These are phyloP conservation scores for Rhogogaster chlorosoma DNA, from an alignment of 2,888 invertebrate genomes.

Conservation along the genomic window DNA sequence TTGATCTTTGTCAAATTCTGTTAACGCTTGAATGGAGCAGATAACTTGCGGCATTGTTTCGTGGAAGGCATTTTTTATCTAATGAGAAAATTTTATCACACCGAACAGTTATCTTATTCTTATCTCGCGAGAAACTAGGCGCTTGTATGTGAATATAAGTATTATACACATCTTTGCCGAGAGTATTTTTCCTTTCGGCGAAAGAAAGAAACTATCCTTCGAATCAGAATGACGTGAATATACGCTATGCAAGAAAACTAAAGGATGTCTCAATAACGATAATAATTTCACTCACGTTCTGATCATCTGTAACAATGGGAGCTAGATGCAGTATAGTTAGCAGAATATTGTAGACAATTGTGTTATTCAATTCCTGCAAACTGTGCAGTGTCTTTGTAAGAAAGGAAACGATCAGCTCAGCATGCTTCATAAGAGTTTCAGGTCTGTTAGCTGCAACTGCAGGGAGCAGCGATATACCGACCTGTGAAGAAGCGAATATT, in stretches of 20 bases:
- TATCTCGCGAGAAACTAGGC: background rate
- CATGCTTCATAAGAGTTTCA: background rate
- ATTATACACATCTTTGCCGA: background rate
- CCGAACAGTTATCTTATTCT: background rate
- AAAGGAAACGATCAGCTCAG: background rate
- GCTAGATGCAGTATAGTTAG: conserved; percentile 5
- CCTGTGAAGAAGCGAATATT: background rate
- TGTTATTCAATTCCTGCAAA: conserved; percentile 2
- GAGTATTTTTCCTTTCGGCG: background rate
- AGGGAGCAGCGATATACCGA: conserved; percentile 1
- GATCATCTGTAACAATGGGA: background rate
- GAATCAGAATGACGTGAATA: background rate
- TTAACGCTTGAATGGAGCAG: conserved; percentile 20
- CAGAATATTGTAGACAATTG: conserved; percentile 3
- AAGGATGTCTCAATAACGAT: background rate
- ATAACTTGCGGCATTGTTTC: conserved; percentile 13
- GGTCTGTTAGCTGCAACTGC: background rate
- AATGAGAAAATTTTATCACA: background rate
- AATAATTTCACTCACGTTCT: background rate
- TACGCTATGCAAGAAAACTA: background rate
- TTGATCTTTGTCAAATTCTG: conserved; percentile 19
- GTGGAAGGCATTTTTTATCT: conserved; percentile 4
- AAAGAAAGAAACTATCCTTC: background rate
- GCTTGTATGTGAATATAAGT: background rate
- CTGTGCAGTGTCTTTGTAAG: background rate